A percentile compares a stretch with the other conserved stretches of the same genome.
Evolutionary conservation across 2,797 vertebrate genomes (phyloP).

Genomic region (Ficedula albicollis): DNA sequence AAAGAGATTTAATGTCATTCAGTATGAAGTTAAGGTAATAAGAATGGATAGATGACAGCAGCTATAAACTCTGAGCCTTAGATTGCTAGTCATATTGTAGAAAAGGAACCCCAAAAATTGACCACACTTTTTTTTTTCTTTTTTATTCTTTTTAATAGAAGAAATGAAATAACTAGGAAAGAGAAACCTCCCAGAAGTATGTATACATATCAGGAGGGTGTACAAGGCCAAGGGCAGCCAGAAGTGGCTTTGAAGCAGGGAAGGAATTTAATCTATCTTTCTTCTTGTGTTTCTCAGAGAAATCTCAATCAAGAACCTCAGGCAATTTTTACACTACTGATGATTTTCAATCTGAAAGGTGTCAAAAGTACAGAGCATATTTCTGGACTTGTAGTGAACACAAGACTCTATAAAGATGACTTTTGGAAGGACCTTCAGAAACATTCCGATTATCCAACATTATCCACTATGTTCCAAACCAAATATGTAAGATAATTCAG

Average conservation of each 20-base stretch:
- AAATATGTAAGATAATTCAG: not conserved
- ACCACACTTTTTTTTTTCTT: not conserved
- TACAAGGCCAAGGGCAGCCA: not conserved
- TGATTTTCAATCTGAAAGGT: not conserved
- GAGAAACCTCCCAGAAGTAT: not conserved
- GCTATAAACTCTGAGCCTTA: not conserved
- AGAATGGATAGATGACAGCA: not conserved
- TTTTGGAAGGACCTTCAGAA: not conserved
- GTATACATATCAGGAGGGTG: not conserved
- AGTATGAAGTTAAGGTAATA: not conserved
- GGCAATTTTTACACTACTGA: not conserved
- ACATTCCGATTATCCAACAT: accelerated
- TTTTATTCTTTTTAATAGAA: not conserved
- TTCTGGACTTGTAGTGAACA: not conserved
- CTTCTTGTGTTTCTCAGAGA: not conserved
- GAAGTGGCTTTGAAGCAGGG: not conserved
- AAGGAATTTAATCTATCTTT: not conserved
- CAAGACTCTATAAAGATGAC: not conserved
- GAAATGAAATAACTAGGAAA: not conserved
- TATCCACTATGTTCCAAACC: not conserved
- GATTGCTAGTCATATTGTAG: accelerated
- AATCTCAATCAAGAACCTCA: not conserved
- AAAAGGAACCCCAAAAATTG: not conserved
- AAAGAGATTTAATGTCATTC: not conserved
- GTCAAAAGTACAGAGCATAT: not conserved